A percentile compares a stretch with the other conserved stretches of the same genome.
Evolutionary conservation across 2,113 vertebrate genomes (phyloP).

Genomic region (Odontophorus gujanensis): DNA sequence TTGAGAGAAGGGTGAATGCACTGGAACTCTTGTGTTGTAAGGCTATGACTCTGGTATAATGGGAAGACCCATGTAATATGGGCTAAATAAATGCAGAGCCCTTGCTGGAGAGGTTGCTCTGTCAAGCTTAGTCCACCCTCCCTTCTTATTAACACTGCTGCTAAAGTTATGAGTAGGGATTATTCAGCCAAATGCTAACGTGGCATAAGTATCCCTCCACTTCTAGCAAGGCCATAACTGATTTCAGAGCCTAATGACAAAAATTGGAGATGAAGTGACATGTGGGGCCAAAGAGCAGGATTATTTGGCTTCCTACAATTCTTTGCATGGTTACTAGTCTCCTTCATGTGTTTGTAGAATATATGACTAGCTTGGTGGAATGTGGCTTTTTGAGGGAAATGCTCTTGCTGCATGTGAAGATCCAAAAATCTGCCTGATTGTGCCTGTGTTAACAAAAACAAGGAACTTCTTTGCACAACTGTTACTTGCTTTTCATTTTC

Average conservation of each 20-base stretch:
- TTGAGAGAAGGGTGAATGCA: neutral
- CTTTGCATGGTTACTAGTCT: neutral
- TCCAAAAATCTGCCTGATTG: neutral
- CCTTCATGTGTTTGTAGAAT: neutral
- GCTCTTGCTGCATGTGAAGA: neutral
- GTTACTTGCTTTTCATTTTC: neutral
- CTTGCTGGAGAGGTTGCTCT: neutral
- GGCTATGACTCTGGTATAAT: neutral
- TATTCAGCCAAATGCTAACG: neutral
- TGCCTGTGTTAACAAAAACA: neutral
- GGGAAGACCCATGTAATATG: neutral
- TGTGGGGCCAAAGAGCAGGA: neutral
- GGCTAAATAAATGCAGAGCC: neutral
- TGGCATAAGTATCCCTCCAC: neutral
- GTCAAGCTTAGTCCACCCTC: neutral
- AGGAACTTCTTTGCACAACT: neutral
- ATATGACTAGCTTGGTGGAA: neutral
- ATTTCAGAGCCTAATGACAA: neutral
- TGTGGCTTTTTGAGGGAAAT: neutral
- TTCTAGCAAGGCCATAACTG: neutral
- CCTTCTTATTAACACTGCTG: neutral
- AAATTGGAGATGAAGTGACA: neutral
- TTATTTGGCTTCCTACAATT: neutral
- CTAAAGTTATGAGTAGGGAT: neutral
- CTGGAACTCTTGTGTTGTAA: neutral